Evolutionary conservation across 2,888 invertebrate species (phyloP).

Genomic region (Ornithoptera priamus): DNA sequence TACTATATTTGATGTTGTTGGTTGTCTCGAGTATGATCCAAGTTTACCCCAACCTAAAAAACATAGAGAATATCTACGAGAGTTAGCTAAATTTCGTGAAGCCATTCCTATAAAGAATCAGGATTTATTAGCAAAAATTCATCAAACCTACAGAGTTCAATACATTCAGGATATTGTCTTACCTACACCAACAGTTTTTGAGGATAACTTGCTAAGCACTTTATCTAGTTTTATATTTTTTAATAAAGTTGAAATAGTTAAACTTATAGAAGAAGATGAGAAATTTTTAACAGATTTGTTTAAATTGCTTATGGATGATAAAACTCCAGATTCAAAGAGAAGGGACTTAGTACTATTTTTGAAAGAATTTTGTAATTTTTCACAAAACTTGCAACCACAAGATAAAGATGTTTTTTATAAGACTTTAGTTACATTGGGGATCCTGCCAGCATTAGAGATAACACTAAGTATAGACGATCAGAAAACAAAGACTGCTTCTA

Average conservation of each 20-base stretch:
- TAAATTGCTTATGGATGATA: conserved; percentile 93
- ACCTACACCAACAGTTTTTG: conserved; percentile 99
- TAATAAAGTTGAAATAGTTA: conserved; percentile 99
- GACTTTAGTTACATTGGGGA: conserved; percentile 92
- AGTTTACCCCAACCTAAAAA: conserved; percentile 90
- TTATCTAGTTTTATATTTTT: conserved; percentile 99
- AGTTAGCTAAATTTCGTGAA: conserved; percentile 94
- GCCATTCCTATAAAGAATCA: conserved; percentile 97
- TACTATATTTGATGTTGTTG: conserved; percentile 98
- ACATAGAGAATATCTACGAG: conserved; percentile 97
- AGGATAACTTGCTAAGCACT: conserved; percentile 98
- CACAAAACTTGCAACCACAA: conserved; percentile 98
- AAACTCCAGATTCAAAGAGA: conserved; percentile 90
- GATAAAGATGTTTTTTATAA: conserved; percentile 99
- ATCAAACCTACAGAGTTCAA: conserved; percentile 99
- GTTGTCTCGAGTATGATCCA: conserved; percentile 99
- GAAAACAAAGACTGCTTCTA: conserved; percentile 97
- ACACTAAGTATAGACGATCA: conserved; percentile 95
- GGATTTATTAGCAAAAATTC: conserved; percentile 98
- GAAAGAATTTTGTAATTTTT: conserved; percentile 99
- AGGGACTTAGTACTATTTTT: conserved; percentile 97
- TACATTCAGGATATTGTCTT: conserved; percentile 99
- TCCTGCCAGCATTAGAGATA: conserved; percentile 93
- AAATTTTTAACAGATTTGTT: conserved; percentile 97
- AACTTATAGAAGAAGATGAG: conserved; percentile 98